Evolutionary conservation across 2,797 vertebrate genomes (phyloP), one percentile per base, ranked within the genome.

Genomic region (Tokudaia muenninki): DNA sequence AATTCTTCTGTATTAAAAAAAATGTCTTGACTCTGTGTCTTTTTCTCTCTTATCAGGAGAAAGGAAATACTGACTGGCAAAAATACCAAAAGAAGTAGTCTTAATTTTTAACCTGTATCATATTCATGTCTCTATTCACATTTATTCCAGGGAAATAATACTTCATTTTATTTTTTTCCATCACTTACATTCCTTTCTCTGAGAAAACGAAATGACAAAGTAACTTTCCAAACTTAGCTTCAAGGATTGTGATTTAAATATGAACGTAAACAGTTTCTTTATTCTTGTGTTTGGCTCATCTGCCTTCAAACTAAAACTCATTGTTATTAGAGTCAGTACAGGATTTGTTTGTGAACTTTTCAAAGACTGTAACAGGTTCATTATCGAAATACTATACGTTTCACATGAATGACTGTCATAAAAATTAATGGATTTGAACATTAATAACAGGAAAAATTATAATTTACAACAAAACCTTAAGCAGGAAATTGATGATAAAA

Each of bases 381-480:
- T 81, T 57, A 92, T 29, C 0, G 3, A 52, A 96, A 74, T 96
- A 97, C 44, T 90, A 59, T 74, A 31, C 72, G 50, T 13, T 95
- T 84, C 59, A 98, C 97, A 96, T 97, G 97, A 97, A 90, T 91
- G 83, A 96, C 82, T 94, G 75, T 86, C 87, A 91, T 81, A 34
- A 63, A 90, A 88, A 97, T 97, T 97, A 98, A 97, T 95, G 67
- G 94, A 80, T 95, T 95, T 75, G 74, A 97, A 90, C 87, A 96
- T 97, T 97, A 98, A 94, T 95, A 87, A 61, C 91, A 57, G 88
- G 72, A 97, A 96, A 98, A 98, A 97, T 91, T 98, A 97, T 95
- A 97, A 78, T 88, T 75, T 97, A 97, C 91, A 97, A 44, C 97
- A 77, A 47, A 96, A 86, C 91, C 13, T 57, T 92, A 98, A 98